Percentiles rank a stretch among this genome's conserved stretches.
Evolutionary conservation across 2,113 vertebrate species (phyloP).

Genomic region (Phaethornis superciliosus): DNA sequence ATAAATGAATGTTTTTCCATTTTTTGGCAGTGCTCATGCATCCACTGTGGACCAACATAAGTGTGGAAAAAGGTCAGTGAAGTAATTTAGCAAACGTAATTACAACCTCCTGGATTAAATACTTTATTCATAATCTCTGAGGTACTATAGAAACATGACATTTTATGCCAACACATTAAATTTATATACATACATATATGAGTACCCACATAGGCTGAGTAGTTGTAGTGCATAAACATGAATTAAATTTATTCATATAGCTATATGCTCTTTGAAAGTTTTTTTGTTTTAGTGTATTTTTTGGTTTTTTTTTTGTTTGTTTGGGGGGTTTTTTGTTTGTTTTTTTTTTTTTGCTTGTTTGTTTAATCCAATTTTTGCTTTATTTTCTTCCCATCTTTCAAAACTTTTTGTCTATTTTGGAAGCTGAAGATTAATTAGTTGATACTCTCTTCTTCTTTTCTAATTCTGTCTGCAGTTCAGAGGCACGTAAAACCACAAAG

Average conservation of each 20-base stretch:
- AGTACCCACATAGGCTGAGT: neutral
- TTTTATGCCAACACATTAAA: constrained; percentile 24
- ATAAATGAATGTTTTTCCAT: neutral
- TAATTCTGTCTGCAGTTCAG: constrained; percentile 69
- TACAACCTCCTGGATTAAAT: constrained; percentile 15
- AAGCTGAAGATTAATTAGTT: constrained; percentile 71
- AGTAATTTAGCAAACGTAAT: constrained; percentile 10
- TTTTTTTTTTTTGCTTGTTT: neutral
- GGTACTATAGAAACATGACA: neutral
- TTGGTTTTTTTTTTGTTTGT: neutral
- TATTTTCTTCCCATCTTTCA: constrained; percentile 33
- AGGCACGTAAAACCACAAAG: constrained; percentile 69
- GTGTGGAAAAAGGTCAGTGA: constrained; percentile 19
- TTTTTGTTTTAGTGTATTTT: no score
- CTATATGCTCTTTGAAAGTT: neutral
- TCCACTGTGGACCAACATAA: neutral
- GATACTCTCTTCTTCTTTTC: constrained; percentile 58
- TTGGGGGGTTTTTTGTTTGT: neutral
- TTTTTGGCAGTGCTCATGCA: neutral
- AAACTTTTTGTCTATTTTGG: constrained; percentile 48
- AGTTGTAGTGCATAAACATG: constrained; percentile 15
- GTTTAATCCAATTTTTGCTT: constrained; percentile 48
- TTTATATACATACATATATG: neutral
- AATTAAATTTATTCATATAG: neutral
- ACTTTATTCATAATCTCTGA: constrained; percentile 29